Percentiles rank a stretch among this genome's conserved stretches.
Conservation (phyloP, 2,113 vertebrate genomes). For the Odocoileus virginianus region DNA sequence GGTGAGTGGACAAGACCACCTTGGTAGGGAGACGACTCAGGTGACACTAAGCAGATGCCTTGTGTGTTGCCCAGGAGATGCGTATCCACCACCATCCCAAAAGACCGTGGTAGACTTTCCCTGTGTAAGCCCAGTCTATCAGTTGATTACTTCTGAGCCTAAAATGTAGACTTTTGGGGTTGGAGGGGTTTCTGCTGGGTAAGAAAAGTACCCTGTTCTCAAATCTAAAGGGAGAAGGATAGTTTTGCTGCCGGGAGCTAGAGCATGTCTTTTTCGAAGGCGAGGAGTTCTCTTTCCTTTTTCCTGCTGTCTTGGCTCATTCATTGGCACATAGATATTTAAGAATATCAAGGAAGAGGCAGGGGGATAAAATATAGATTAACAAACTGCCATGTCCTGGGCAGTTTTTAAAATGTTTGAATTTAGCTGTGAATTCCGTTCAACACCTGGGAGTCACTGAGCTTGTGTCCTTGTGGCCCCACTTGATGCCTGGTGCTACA, state of each 20-base stretch:
- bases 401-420: background rate
- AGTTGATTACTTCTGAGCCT: background rate
- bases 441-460: background rate
- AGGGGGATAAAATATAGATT: background rate
- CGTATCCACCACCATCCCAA: background rate
- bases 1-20: background rate
- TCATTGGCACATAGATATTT: background rate
- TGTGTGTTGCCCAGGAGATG: background rate
- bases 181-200: background rate
- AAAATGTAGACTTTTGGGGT: background rate
- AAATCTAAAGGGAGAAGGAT: no score
- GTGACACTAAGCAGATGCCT: rapidly evolving
- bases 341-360: background rate
- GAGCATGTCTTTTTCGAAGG: no score
- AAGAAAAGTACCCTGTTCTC: background rate
- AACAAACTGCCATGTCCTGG: background rate
- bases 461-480: no score
- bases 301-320: background rate
- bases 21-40: background rate
- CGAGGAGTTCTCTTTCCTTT: background rate
- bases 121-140: background rate
- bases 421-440: background rate
- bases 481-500: background rate
- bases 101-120: no score
- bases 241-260: background rate